These are phyloP conservation scores for Poecilus cupreus DNA, from an alignment of 2,888 invertebrate species.

Conservation along the genomic window DNA sequence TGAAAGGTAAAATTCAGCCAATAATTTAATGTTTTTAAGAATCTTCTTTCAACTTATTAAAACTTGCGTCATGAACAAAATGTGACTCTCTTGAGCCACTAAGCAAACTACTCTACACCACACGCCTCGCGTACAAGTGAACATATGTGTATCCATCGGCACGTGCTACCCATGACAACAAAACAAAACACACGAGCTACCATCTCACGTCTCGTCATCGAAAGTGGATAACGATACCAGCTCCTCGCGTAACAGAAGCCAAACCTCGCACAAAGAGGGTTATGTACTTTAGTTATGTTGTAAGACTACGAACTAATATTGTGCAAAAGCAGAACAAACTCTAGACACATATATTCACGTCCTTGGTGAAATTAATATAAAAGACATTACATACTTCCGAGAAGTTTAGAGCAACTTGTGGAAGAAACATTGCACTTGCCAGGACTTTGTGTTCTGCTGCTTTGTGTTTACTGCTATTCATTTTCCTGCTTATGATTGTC, in stretches of 20 bases:
- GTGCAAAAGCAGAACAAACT: constrained; percentile 20
- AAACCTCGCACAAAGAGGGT: constrained; percentile 22
- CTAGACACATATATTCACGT: constrained; percentile 13
- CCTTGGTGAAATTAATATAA: neutral
- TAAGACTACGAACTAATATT: constrained; percentile 36
- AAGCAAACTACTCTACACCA: neutral
- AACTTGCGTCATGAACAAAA: neutral
- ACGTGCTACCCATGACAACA: neutral
- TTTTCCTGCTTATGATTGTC: no score
- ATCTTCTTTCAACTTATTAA: no score
- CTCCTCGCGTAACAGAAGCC: neutral
- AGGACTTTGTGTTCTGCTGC: neutral
- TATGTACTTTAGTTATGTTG: constrained; percentile 17
- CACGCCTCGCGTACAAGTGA: neutral
- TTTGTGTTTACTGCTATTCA: no score
- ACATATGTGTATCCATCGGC: neutral
- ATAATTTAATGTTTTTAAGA: no score
- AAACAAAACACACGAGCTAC: neutral
- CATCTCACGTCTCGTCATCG: neutral
- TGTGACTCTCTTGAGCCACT: neutral
- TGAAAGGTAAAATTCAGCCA: no score
- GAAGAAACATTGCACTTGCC: neutral
- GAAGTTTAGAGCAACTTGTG: neutral
- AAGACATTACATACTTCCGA: neutral
- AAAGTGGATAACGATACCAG: neutral